Evolutionary conservation across 2,113 vertebrate species (phyloP).

Genomic region (Antechinus stuartii): DNA sequence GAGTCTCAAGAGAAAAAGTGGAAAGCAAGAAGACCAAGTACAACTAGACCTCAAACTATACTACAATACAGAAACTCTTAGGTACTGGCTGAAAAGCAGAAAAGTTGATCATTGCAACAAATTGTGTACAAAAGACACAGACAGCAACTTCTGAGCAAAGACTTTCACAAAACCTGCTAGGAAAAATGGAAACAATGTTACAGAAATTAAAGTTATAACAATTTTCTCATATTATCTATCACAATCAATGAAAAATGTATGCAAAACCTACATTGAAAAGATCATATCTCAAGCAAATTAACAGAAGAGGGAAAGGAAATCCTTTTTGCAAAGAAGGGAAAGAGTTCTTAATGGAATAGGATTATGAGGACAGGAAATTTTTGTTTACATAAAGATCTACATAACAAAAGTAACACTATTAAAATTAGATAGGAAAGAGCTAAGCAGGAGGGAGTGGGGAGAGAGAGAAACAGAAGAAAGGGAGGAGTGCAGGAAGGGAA

Average conservation of each 20-base stretch:
- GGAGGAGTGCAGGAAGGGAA: too few species aligned
- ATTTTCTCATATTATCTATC: not conserved
- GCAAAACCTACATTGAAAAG: not conserved
- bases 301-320: not conserved
- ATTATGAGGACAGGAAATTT: not conserved
- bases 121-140: not conserved
- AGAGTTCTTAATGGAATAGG: not conserved
- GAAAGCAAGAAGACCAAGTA: not conserved
- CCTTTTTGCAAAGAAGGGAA: not conserved
- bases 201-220: not conserved
- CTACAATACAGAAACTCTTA: not conserved
- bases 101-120: not conserved
- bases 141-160: not conserved
- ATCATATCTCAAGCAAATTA: not conserved
- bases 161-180: not conserved
- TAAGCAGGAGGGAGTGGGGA: not conserved
- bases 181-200: not conserved
- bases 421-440: not conserved
- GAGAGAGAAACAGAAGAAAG: too few species aligned
- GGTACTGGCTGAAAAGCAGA: not conserved
- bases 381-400: not conserved
- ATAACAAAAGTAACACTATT: not conserved
- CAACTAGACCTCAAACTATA: not conserved
- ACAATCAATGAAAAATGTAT: not conserved
- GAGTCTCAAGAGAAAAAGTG: not conserved